Conservation (phyloP, 2,113 vertebrate genomes). For the Ophthalmolycus amberensis region DNA sequence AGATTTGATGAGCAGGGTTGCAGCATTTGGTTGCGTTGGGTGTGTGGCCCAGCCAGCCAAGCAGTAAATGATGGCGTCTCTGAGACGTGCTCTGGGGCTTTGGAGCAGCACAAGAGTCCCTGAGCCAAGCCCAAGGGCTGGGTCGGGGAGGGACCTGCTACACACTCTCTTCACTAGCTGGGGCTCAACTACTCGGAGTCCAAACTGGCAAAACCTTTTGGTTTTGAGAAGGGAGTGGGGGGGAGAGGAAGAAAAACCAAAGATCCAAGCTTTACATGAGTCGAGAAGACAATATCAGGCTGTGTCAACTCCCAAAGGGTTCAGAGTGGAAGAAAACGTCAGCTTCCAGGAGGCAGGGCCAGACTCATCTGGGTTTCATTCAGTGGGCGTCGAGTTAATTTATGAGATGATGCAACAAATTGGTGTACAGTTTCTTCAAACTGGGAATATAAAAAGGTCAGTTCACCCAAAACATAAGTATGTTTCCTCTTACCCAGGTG, state of each 20-base stretch:
- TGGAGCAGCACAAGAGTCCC: constrained; percentile 57
- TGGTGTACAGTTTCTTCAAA: constrained; percentile 19
- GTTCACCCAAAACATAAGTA: not conserved
- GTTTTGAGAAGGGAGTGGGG: constrained; percentile 10
- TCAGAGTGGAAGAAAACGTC: constrained; percentile 47
- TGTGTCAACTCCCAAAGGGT: constrained; percentile 35
- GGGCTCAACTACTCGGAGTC: constrained; percentile 20
- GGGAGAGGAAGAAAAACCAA: constrained; percentile 30
- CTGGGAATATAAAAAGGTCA: constrained; percentile 9
- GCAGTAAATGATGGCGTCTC: constrained; percentile 75
- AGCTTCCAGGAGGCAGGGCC: constrained; percentile 37
- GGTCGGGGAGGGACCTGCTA: constrained; percentile 64
- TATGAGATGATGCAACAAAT: constrained; percentile 44
- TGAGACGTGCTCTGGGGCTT: constrained; percentile 62
- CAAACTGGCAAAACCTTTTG: constrained; percentile 58
- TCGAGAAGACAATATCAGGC: constrained; percentile 65
- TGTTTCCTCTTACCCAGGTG: not conserved
- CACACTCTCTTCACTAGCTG: constrained; percentile 22
- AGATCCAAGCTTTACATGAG: constrained; percentile 53
- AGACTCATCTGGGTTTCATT: constrained; percentile 59
- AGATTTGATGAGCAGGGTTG: constrained; percentile 46
- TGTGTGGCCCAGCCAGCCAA: constrained; percentile 60
- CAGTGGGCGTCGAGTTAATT: constrained; percentile 40
- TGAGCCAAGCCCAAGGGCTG: constrained; percentile 63
- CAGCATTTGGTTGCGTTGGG: constrained; percentile 52